phyloP scores from a whole-genome alignment of 2,797 vertebrate genomes.

The Tinamus major region DNA sequence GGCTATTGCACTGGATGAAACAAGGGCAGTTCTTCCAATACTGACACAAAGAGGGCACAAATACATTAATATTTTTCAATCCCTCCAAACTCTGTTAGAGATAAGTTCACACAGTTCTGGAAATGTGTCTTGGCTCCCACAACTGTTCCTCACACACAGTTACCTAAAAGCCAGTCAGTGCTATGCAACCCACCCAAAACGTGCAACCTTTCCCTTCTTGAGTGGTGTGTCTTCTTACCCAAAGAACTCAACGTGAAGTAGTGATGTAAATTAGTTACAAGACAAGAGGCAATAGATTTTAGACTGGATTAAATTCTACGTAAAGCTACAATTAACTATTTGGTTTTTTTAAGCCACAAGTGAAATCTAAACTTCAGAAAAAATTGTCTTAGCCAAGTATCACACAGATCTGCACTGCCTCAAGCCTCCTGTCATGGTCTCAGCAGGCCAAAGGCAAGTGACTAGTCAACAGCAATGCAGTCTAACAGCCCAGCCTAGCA shows the following conservation, averaged over 20 bases:
- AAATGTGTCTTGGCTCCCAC: not conserved
- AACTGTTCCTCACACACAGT: not conserved
- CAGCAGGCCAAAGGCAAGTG: no score
- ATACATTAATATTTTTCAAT: not conserved
- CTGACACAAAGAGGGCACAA: not conserved
- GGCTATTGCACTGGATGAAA: not conserved
- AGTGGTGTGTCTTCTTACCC: not conserved
- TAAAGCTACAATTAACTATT: not conserved
- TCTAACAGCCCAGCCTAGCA: no score
- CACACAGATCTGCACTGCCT: no score
- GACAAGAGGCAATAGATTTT: rapidly evolving
- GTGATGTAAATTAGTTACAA: not conserved
- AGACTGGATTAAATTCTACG: not conserved
- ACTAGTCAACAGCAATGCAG: no score
- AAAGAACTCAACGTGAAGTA: not conserved
- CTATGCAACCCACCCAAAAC: not conserved
- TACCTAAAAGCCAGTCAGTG: not conserved
- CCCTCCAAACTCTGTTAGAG: not conserved
- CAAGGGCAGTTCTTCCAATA: not conserved
- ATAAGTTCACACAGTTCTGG: not conserved
- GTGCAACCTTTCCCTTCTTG: not conserved
- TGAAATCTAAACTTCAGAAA: no score
- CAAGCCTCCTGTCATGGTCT: no score
- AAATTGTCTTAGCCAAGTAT: no score
- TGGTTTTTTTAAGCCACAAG: not conserved